A percentile compares a stretch with the other conserved stretches of the same genome.
phyloP scores from a whole-genome alignment of 1,140 invertebrate species.

The Drosophila persimilis region DNA sequence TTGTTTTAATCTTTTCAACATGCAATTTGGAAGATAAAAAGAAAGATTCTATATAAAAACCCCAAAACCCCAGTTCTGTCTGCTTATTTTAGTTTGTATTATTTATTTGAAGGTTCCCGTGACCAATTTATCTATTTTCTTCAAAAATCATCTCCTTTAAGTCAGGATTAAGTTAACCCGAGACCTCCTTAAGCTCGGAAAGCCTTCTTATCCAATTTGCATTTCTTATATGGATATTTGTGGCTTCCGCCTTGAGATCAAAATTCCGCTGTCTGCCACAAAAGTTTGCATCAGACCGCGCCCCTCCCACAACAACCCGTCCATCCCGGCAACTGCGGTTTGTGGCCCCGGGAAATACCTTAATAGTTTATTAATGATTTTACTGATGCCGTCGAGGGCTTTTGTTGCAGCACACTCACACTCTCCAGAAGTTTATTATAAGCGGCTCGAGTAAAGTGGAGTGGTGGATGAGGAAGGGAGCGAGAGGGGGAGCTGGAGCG shows the following conservation, averaged over 20 bases:
- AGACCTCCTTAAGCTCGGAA: neutral
- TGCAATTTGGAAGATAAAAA: too few species aligned
- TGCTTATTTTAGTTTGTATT: too few species aligned
- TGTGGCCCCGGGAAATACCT: conserved; percentile 57
- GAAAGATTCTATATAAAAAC: too few species aligned
- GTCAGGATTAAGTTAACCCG: neutral
- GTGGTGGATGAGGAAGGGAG: conserved; percentile 1
- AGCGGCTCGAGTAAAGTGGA: conserved; percentile 45
- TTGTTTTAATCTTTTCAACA: too few species aligned
- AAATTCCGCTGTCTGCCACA: conserved; percentile 47
- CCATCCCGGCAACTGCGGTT: neutral
- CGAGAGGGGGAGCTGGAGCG: neutral
- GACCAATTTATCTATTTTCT: too few species aligned
- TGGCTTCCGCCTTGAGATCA: conserved; percentile 53
- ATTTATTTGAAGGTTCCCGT: too few species aligned
- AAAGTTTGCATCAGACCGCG: conserved; percentile 43
- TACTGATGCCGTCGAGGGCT: conserved; percentile 32
- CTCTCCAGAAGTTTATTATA: conserved; percentile 68
- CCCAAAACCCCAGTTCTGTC: too few species aligned
- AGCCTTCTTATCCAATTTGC: conserved; percentile 17
- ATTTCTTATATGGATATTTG: conserved; percentile 43
- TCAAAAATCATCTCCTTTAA: neutral
- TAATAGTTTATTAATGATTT: conserved; percentile 81
- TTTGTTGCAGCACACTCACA: conserved; percentile 25
- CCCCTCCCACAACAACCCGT: neutral